Percentiles rank a stretch among this genome's conserved stretches.
Evolutionary conservation across 92 coral and sea anemone species (phyloP).

Genomic region (Porites evermanni): DNA sequence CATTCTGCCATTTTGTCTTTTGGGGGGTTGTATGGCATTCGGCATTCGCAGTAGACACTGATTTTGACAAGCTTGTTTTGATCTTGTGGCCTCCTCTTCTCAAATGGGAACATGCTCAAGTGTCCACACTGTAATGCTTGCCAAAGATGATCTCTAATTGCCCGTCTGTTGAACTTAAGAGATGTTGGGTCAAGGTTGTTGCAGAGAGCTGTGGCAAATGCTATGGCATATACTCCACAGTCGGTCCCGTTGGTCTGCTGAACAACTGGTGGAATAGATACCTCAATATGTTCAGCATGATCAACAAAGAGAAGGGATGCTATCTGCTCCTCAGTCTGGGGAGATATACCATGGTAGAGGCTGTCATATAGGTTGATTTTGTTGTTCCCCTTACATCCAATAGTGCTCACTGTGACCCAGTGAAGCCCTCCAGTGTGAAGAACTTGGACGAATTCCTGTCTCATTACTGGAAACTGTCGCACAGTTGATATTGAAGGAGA

Average conservation of each 20-base stretch:
- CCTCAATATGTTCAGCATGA: conserved; percentile 29
- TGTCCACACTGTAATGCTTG: conserved; percentile 3
- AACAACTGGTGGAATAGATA: conserved; percentile 30
- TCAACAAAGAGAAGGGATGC: conserved; percentile 26
- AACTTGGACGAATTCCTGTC: conserved; percentile 27
- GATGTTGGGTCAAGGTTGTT: conserved; percentile 26
- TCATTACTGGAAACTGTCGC: conserved; percentile 45
- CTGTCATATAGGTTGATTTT: conserved; percentile 44
- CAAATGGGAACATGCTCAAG: conserved; percentile 31
- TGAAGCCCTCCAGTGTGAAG: conserved; percentile 48
- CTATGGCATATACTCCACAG: conserved; percentile 51
- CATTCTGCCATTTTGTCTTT: conserved; percentile 62
- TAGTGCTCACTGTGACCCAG: conserved; percentile 48
- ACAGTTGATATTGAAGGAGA: conserved; percentile 30
- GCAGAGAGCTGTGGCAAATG: conserved; percentile 50
- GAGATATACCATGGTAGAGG: conserved; percentile 41
- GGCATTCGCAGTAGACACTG: conserved; percentile 52
- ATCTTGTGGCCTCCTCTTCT: background rate
- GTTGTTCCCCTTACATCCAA: conserved; percentile 27
- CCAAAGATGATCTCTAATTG: conserved; percentile 39
- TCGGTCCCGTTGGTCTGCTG: conserved; percentile 46
- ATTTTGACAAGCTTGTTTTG: background rate
- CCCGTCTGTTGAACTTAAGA: conserved; percentile 41
- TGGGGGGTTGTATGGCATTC: conserved; percentile 16
- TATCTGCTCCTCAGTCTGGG: conserved; percentile 31